Conservation (phyloP, 2,888 invertebrate species). For the Nineta flava region DNA sequence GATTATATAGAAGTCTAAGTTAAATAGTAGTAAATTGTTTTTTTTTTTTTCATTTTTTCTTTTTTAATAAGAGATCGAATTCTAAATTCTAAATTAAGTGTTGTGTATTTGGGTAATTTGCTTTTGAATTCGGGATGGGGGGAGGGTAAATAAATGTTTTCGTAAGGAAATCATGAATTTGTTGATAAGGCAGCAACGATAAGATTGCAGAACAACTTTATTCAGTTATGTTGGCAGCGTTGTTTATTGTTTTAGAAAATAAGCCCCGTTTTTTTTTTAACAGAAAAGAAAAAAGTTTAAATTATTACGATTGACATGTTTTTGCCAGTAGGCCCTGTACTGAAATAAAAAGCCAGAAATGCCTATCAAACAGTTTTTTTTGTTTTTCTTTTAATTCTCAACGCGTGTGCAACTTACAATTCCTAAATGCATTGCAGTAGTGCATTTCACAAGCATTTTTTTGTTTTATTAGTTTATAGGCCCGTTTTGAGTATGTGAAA, state of each 20-base stretch:
- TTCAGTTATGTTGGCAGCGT: not conserved
- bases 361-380: not conserved
- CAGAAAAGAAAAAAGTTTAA: not conserved
- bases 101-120: not conserved
- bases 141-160: not conserved
- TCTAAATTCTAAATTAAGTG: not conserved
- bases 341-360: not conserved
- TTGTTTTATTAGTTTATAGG: not conserved
- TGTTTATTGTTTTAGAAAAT: not conserved
- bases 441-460: constrained; percentile 5
- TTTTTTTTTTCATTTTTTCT: not conserved
- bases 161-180: constrained; percentile 4
- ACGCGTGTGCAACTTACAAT: not conserved
- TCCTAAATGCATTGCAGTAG: constrained; percentile 3
- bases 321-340: too few relatives aligned
- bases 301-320: too few relatives aligned
- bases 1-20: constrained; percentile 6
- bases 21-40: not conserved
- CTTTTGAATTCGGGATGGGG: too few relatives aligned
- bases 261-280: not conserved
- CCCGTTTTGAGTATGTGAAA: not conserved
- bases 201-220: constrained; percentile 7
- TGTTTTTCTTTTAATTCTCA: not conserved
- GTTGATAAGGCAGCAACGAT: constrained; percentile 29
- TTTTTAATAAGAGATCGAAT: not conserved